A percentile compares a stretch with the other conserved stretches of the same genome.
Evolutionary conservation across 2,888 invertebrate species (phyloP).

Genomic region (Neuroscelio doddi): DNA sequence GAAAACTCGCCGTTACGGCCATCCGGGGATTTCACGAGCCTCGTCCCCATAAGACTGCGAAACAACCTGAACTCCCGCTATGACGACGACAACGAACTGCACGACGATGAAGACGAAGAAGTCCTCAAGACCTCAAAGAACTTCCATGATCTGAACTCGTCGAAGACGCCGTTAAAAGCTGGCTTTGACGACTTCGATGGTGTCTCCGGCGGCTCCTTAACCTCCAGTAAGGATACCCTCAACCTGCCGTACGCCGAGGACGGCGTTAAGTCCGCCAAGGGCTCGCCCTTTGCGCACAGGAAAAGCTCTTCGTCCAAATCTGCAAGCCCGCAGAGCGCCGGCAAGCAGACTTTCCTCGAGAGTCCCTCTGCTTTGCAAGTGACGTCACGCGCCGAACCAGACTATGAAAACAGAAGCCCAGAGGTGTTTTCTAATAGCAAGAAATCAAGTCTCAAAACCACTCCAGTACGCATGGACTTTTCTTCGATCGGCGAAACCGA

Average conservation of each 20-base stretch:
- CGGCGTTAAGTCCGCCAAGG: conserved; percentile 62
- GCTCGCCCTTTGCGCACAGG: conserved; percentile 61
- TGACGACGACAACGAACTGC: conserved; percentile 3
- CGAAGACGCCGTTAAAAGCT: conserved; percentile 65
- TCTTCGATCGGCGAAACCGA: conserved; percentile 57
- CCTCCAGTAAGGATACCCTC: conserved; percentile 65
- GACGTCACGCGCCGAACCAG: conserved; percentile 50
- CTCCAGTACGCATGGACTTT: conserved; percentile 56
- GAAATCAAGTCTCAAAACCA: conserved; percentile 47
- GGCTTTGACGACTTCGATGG: conserved; percentile 69
- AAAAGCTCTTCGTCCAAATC: conserved; percentile 59
- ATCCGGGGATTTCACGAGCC: conserved; percentile 65
- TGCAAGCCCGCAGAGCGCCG: conserved; percentile 58
- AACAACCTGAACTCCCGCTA: conserved; percentile 61
- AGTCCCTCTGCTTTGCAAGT: conserved; percentile 51
- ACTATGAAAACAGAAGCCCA: conserved; percentile 66
- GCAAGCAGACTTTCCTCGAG: conserved; percentile 47
- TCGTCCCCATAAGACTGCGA: conserved; percentile 61
- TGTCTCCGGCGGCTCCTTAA: conserved; percentile 62
- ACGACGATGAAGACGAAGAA: conserved; percentile 42
- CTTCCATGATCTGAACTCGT: conserved; percentile 62
- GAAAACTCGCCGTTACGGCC: conserved; percentile 62
- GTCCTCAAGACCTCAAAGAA: conserved; percentile 39
- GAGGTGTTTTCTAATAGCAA: conserved; percentile 53
- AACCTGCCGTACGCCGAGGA: conserved; percentile 68